These are phyloP conservation scores for Archips xylosteana DNA, from an alignment of 2,888 invertebrate genomes.

Conservation along the genomic window DNA sequence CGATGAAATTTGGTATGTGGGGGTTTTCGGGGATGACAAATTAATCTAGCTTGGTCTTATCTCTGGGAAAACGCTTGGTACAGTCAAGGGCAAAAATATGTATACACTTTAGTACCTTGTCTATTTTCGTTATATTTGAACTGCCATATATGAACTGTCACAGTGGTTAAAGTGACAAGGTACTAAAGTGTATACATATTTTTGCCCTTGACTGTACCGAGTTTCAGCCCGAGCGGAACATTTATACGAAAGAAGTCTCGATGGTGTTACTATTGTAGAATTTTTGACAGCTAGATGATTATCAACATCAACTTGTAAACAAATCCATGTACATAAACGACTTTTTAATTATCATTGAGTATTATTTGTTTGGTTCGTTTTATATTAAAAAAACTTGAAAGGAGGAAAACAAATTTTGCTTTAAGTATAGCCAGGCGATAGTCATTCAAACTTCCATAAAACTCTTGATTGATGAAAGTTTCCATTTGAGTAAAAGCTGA, in stretches of 20 bases:
- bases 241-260: not conserved
- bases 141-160: too few species aligned
- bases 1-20: too few species aligned
- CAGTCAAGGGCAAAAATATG: too few species aligned
- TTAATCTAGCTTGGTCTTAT: too few species aligned
- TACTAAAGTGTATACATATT: too few species aligned
- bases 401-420: not conserved
- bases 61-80: too few species aligned
- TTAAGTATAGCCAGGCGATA: slow-evolving; percentile 18
- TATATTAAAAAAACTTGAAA: not conserved
- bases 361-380: not conserved
- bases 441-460: slow-evolving; percentile 37
- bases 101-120: too few species aligned
- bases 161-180: too few species aligned
- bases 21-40: too few species aligned
- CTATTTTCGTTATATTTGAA: too few species aligned
- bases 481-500: slow-evolving; percentile 36
- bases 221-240: too few species aligned
- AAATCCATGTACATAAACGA: not conserved
- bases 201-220: too few species aligned
- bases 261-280: not conserved
- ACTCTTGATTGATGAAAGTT: slow-evolving; percentile 42
- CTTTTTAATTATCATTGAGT: not conserved
- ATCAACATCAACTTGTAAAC: not conserved
- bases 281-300: not conserved